Base-by-base conservation (phyloP, 2,113 vertebrate genomes). In the Leucoraja erinaceus region DNA sequence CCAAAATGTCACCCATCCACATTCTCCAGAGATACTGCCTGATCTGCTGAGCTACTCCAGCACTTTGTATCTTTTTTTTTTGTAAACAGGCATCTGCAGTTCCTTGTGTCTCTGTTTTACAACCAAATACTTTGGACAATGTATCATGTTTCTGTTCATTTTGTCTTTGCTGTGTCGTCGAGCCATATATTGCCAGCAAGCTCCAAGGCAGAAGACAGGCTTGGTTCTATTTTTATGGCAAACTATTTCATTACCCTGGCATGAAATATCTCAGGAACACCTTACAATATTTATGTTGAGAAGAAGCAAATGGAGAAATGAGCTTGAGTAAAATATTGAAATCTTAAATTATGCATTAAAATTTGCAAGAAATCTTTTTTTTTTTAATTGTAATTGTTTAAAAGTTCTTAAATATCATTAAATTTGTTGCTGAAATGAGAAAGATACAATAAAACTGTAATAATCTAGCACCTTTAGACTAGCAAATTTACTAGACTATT, bases 321-420 rank as follows among this genome's bases (percentile, higher is more conserved):
- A 72, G 90, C 33, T 91, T 70, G 63, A 54, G 31, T 31, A 31
- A 91, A 47, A 72, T 72, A 74, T 91, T 33, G 22, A 91, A 91
- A 54, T 74, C 28, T 88, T 47, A 47, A 47, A 47, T 47, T 47
- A 47, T 47, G 38, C 38, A 47, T 47, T 47, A 47, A 47, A 47
- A 47, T 47, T 47, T 47, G 38, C 38, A 47, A 47, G 38, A 47
- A 47, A 47, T 47, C n/a, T 47, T 47, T 47, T 47, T 47, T 47
- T 47, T 47, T 47, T 47, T 47, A 47, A 47, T 47, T 47, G 38
- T 47, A 47, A 47, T 47, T 47, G 38, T 47, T 47, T 3, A 47
- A 47, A 72, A 91, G 28, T 68, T 88, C 5, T 90, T 54, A 91
- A 91, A 74, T 74, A 72, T 0, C 22, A 74, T 72, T 22, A 14